phyloP scores from a whole-genome alignment of 2,113 vertebrate genomes.

The Bubo bubo region DNA sequence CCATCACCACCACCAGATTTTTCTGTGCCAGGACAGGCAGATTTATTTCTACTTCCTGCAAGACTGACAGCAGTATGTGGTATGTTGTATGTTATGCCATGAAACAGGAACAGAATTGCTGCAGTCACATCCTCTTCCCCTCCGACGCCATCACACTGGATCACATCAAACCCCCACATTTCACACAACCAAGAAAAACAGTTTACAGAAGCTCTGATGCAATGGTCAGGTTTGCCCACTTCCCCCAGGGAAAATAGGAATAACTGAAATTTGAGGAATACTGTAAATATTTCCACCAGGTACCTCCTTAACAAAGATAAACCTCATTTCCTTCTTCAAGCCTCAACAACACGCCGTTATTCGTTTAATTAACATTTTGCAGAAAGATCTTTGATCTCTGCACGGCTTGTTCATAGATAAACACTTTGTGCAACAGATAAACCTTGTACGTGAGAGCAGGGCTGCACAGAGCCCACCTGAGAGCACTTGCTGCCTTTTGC shows the following conservation, averaged over 20 bases:
- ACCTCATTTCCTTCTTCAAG: not conserved
- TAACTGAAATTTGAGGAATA: not conserved
- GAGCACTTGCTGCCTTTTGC: not conserved
- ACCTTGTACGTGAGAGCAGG: not conserved
- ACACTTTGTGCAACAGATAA: not conserved
- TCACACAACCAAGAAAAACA: not conserved
- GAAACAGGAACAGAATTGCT: not conserved
- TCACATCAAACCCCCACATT: not conserved
- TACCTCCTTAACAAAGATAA: not conserved
- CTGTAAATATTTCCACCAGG: not conserved
- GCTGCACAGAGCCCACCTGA: not conserved
- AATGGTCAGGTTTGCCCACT: not conserved
- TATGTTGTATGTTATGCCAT: not conserved
- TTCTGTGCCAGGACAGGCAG: not conserved
- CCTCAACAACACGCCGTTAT: not conserved
- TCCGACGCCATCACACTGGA: fast-evolving
- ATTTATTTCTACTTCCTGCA: not conserved
- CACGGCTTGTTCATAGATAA: not conserved
- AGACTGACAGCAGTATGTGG: not conserved
- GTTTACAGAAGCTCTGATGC: not conserved
- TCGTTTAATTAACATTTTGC: not conserved
- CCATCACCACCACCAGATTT: not conserved
- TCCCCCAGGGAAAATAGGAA: not conserved
- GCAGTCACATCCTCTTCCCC: not conserved
- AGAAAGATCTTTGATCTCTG: not conserved